Percentiles rank a stretch among this genome's conserved stretches.
Evolutionary conservation across 2,888 invertebrate genomes (phyloP).

Genomic region (Cylindroiulus punctatus): DNA sequence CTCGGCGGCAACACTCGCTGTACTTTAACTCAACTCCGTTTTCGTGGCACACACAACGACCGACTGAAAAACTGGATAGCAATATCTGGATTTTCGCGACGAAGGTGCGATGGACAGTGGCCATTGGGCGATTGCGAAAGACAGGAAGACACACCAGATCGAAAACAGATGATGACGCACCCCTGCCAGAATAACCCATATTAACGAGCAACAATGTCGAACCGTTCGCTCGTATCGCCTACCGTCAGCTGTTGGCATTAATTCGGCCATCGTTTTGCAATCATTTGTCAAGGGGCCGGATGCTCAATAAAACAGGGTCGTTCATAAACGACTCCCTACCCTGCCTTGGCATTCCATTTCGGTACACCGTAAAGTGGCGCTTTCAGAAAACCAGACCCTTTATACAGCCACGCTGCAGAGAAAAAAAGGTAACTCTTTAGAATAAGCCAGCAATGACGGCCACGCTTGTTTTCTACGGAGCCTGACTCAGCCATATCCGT

Average conservation of each 20-base stretch:
- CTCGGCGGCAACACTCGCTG: no score
- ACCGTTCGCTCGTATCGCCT: neutral
- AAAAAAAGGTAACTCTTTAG: neutral
- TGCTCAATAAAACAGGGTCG: neutral
- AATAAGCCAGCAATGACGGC: no score
- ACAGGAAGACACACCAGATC: neutral
- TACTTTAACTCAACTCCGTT: neutral
- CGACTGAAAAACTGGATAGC: neutral
- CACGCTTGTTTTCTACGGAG: no score
- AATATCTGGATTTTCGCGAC: neutral
- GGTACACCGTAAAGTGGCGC: neutral
- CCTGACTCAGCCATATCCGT: no score
- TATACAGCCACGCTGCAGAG: neutral
- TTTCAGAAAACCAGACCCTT: neutral
- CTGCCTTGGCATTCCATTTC: no score
- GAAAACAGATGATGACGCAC: neutral
- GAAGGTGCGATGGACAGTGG: neutral
- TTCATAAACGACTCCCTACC: neutral
- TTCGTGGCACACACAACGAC: neutral
- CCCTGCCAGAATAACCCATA: no score
- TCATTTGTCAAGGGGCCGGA: neutral
- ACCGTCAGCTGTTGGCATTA: neutral
- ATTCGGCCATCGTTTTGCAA: neutral
- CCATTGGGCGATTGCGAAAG: neutral
- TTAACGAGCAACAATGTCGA: neutral